phyloP scores from a whole-genome alignment of 2,113 vertebrate genomes.

The Muntiacus reevesi region DNA sequence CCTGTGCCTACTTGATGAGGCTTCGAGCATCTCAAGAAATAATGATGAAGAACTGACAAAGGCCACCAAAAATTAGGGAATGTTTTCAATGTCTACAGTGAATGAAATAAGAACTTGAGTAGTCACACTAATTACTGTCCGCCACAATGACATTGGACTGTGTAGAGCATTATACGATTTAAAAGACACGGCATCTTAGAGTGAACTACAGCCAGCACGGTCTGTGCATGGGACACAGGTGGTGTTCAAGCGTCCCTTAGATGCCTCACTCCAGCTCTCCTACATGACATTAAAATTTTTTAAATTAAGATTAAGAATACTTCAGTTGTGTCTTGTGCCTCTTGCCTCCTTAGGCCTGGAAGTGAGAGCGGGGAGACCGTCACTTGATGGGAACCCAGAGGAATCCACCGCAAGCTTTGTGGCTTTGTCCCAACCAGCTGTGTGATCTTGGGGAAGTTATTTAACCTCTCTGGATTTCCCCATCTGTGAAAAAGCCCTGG shows the following conservation, averaged over 20 bases:
- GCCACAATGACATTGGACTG: neutral
- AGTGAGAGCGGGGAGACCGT: rapidly evolving
- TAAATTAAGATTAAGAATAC: neutral
- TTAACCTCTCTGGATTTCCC: neutral
- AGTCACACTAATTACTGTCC: too few relatives aligned
- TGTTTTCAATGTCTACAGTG: neutral
- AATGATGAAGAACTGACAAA: neutral
- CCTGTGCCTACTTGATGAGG: rapidly evolving
- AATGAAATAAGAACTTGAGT: neutral
- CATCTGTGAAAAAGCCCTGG: neutral
- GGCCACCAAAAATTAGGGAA: neutral
- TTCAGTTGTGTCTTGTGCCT: neutral
- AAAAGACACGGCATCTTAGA: neutral
- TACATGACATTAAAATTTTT: neutral
- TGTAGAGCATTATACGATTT: neutral
- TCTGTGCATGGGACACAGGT: neutral
- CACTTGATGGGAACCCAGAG: neutral
- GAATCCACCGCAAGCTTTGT: neutral
- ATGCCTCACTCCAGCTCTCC: neutral
- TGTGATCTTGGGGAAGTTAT: neutral
- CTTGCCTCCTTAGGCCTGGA: neutral
- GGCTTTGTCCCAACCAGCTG: neutral
- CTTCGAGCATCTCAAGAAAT: neutral
- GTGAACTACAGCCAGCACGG: neutral
- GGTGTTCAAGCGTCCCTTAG: neutral